Evolutionary conservation across 2,113 vertebrate genomes (phyloP), one percentile per base, ranked within the genome.

Genomic region (Tachysurus vachellii): DNA sequence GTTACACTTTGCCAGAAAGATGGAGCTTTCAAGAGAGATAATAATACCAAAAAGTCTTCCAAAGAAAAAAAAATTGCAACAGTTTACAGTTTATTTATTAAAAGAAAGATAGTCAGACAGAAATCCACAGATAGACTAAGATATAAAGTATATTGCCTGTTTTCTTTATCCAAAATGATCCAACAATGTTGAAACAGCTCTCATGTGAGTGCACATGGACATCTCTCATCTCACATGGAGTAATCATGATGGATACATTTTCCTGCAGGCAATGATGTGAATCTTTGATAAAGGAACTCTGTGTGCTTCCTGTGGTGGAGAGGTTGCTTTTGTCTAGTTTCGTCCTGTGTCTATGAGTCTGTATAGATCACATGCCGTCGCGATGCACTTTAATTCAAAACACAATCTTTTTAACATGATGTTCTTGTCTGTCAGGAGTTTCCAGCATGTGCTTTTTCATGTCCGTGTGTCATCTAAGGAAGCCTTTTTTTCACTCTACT

Each of bases 211-310:
- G 82, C 61, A 57, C 70, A 57, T 71, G n/a, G 64, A 47, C 28
- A 54, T 61, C 54, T 50, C 26, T 83, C 68, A 36, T 82, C 36
- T 36, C 36, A 36, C 36, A 36, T 36, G 23, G 50, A 57, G 31
- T 80, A 59, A 83, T 84, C 83, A 75, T 36, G 12, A 86, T 47
- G 50, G 59, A 80, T 71, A 36, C 36, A 7, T 66, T 83, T 50
- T 80, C 80, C 73, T 70, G 53, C 66, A 83, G 83, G 68, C 79
- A 47, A 80, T 12, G 53, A 12, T 12, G 57, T 79, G 8, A 80
- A 86, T 89, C 68, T 87, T 83, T 87, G 86, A 89, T 87, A 53
- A 84, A 75, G 73, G 57, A 84, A 86, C 66, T 56, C 61, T 75
- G n/a, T 76, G 42, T 31, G 47, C 66, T 66, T 31, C 26, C 26